A percentile compares a stretch with the other conserved stretches of the same genome.
These are phyloP conservation scores for Mizuhopecten yessoensis DNA, from an alignment of 1,140 invertebrate genomes.

Conservation along the genomic window DNA sequence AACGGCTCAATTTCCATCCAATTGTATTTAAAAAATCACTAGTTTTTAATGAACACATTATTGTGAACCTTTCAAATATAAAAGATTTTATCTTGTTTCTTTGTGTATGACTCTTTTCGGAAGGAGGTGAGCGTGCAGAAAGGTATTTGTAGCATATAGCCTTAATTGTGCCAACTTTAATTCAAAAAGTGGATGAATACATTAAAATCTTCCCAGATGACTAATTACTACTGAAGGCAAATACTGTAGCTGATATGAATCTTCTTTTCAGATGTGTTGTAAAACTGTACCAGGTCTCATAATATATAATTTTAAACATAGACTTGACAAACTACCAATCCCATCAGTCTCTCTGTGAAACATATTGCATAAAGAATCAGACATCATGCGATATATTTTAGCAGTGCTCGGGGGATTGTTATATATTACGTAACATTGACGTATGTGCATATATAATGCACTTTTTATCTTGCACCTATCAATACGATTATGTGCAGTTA, in stretches of 20 bases:
- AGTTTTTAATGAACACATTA: too few species aligned
- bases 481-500: conserved; percentile 23
- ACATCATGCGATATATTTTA: background rate
- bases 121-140: too few species aligned
- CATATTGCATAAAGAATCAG: background rate
- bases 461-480: conserved; percentile 1
- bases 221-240: background rate
- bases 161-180: background rate
- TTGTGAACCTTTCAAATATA: too few species aligned
- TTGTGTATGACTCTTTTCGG: too few species aligned
- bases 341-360: background rate
- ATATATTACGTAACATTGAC: conserved; percentile 39
- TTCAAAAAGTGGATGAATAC: background rate
- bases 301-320: background rate
- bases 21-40: too few species aligned
- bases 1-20: too few species aligned
- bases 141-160: too few species aligned
- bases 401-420: background rate
- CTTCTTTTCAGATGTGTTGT: background rate
- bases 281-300: background rate
- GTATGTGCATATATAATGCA: conserved; percentile 13
- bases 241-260: background rate
- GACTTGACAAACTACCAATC: background rate
- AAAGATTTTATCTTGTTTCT: too few species aligned
- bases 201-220: background rate